These are phyloP conservation scores for Mastomys natalensis DNA, from an alignment of 2,113 vertebrate genomes.

Conservation along the genomic window DNA sequence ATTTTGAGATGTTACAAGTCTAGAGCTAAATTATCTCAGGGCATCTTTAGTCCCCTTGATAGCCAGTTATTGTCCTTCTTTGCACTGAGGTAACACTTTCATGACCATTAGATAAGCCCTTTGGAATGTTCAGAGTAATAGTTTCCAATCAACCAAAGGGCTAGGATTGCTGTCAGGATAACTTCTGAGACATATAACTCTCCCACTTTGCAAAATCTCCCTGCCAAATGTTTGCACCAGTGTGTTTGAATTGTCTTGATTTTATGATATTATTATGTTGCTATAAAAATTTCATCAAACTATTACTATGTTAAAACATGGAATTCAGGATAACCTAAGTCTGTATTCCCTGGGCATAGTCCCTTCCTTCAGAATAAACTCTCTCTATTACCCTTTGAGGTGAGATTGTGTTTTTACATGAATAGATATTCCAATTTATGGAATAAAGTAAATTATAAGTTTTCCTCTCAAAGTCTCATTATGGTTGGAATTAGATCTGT, in stretches of 20 bases:
- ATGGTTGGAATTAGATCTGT: neutral
- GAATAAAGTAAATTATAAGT: conserved; percentile 29
- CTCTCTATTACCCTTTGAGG: neutral
- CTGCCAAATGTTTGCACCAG: neutral
- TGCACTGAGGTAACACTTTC: neutral
- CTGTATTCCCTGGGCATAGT: neutral
- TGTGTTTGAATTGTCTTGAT: neutral
- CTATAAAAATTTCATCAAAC: neutral
- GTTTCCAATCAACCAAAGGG: neutral
- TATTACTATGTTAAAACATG: neutral
- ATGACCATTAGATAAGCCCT: neutral
- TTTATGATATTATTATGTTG: neutral
- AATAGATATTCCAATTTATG: neutral
- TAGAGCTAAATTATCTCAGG: neutral
- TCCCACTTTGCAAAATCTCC: neutral
- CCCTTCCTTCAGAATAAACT: neutral
- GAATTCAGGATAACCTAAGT: neutral
- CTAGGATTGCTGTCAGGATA: neutral
- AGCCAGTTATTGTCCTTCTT: neutral
- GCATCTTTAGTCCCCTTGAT: too few relatives aligned
- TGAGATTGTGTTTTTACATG: neutral
- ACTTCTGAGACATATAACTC: neutral
- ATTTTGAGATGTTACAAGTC: neutral
- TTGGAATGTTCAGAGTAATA: neutral
- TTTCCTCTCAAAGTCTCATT: conserved; percentile 31